Evolutionary conservation across 23 tunicate genomes (phyloP), one percentile per base, ranked within the genome.

Genomic region (Ascidia mentula): DNA sequence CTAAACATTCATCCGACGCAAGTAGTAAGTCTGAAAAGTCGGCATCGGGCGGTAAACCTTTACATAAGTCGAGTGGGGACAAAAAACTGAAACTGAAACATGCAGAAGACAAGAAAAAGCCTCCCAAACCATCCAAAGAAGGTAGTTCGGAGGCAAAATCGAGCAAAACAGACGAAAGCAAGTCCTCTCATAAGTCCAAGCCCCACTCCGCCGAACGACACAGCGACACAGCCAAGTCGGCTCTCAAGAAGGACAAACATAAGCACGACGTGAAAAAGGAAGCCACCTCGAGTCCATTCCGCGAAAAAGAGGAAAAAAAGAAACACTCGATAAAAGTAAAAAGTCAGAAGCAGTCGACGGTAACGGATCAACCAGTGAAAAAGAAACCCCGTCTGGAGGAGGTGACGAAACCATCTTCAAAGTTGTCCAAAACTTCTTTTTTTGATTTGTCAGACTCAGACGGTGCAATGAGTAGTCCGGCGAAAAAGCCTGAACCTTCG

Each of bases 321-420:
- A 37, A 38, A n/a, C 22, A 18, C 8, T 40, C 13, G 59, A 65
- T 30, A 78, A 77, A 77, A 45, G 26, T 34, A 6, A 53, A 59
- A 38, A 69, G 59, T 79, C 69, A 24, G 8, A 79, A 79, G 34
- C 9, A 61, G 6, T 59, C 73, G 0, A 5, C 17, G 2, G 82
- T 60, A 3, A n/a, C 34, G 18, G 82, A 79, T 30, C 82, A 79
- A 35, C 82, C 82, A 9, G 82, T 53, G 6, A 79, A 79, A 38
- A 79, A 79, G 69, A 79, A 79, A 32, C 71, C 74, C 0, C 45
- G 69, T 18, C 22, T 79, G 6, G 82, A 79, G 30, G 38, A 33
- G 22, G 26, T 17, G 37, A n/a, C n/a, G n/a, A 79, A 79, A 61
- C 39, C 22, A 0, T 18, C 34, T 12, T 61, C 77, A 24, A 61